Evolutionary conservation across 2,888 invertebrate species (phyloP), one percentile per base, ranked within the genome.

Genomic region (Leptura quadrifasciata): DNA sequence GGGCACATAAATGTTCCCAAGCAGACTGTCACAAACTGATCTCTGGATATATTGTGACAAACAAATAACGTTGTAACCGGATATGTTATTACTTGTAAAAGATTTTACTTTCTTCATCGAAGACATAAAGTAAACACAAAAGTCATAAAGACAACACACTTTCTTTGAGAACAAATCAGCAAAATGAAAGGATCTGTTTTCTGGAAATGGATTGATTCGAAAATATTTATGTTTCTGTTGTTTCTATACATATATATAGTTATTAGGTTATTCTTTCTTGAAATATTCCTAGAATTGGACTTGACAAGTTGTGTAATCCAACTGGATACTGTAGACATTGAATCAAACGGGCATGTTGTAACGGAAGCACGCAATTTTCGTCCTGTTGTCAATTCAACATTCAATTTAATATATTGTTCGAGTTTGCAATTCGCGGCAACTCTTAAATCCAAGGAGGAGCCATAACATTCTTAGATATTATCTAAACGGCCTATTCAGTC

Each of bases 61-160:
- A 68, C 68, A 57, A 68, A 68, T 68, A 21, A 20, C 20, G n/a
- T 27, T 21, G 69, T 69, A 69, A 69, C 35, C 58, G n/a, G 69
- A 69, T 69, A 58, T 54, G 39, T 69, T 69, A 69, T 69, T 69
- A 58, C 69, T 69, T 58, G 54, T 58, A 39, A 58, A 69, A 58
- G 69, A 69, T 58, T 69, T 69, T 47, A 69, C 69, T 69, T 47
- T 69, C 58, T 31, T 58, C 58, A 58, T 27, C 55, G 69, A 35
- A 17, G 69, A 69, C 54, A 54, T 69, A 69, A 69, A 69, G 47
- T 35, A 69, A 69, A 69, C 69, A 69, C 20, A 39, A 39, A n/a
- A 54, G 69, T 58, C 69, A 69, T 69, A 69, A 68, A 69, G 58
- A 69, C 58, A 57, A 69, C 69, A 57, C 69, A 58, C 31, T 35